These are phyloP conservation scores for Buathra laborator DNA, from an alignment of 2,888 invertebrate genomes.

Conservation along the genomic window DNA sequence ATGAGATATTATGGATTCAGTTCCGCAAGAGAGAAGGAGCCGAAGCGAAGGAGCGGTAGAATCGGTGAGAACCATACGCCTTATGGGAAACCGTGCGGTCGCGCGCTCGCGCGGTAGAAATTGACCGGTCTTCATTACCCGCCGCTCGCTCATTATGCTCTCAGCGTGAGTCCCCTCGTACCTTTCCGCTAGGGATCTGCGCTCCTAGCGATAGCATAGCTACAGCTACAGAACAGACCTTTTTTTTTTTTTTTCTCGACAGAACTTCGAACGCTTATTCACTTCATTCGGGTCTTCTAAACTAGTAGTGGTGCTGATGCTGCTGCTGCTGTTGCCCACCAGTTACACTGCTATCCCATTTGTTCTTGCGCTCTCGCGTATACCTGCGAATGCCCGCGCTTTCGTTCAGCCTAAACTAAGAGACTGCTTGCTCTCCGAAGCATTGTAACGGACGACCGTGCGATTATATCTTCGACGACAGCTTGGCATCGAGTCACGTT, in stretches of 20 bases:
- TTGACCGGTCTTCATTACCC: conserved; percentile 82
- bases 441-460: conserved; percentile 30
- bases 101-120: conserved; percentile 71
- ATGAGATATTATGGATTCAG: conserved; percentile 55
- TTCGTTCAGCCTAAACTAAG: conserved; percentile 40
- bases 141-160: conserved; percentile 81
- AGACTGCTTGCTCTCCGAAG: conserved; percentile 30
- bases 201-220: conserved; percentile 26
- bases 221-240: conserved; percentile 32
- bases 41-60: not conserved
- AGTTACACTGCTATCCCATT: conserved; percentile 47
- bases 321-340: conserved; percentile 7
- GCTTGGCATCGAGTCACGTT: conserved; percentile 58
- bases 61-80: conserved; percentile 55
- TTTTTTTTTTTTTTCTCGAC: conserved; percentile 37
- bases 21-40: not conserved
- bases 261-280: conserved; percentile 35
- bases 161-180: conserved; percentile 77
- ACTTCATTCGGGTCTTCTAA: not conserved
- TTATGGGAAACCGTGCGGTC: conserved; percentile 73
- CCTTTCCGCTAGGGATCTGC: conserved; percentile 60
- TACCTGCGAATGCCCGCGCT: conserved; percentile 41
- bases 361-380: conserved; percentile 42
- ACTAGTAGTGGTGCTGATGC: not conserved
- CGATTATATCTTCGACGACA: conserved; percentile 51